A percentile compares a stretch with the other conserved stretches of the same genome.
Conservation (phyloP, 2,113 vertebrate species). For the Sylvia atricapilla region DNA sequence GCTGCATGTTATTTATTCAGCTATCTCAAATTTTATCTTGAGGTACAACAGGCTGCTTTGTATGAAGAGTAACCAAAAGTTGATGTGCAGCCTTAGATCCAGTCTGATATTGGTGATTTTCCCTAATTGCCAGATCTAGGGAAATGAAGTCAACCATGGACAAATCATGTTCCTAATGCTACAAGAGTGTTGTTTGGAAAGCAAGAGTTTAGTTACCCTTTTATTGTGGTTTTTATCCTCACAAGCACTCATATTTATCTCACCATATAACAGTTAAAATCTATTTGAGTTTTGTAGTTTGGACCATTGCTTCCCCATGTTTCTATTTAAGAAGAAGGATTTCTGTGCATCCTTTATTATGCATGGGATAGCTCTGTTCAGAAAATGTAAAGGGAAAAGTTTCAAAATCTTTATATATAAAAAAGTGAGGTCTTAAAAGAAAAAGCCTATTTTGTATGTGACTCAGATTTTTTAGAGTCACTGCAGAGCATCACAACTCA, state of each 20-base stretch:
- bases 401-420: not conserved
- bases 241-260: not conserved
- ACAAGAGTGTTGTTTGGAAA: not conserved
- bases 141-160: not conserved
- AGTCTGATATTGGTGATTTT: not conserved
- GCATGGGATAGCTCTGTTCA: not conserved
- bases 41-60: not conserved
- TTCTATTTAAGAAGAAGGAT: not conserved
- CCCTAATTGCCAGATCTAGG: not conserved
- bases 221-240: not conserved
- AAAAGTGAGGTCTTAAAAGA: not conserved
- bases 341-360: not conserved
- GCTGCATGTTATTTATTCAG: not conserved
- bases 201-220: not conserved
- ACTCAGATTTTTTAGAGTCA: not conserved
- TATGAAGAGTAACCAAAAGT: not conserved
- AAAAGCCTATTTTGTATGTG: fast-evolving
- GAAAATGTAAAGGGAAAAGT: not conserved
- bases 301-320: not conserved
- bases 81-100: not conserved
- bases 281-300: not conserved
- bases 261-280: not conserved
- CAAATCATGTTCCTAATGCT: not conserved
- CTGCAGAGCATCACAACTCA: not conserved
- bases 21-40: not conserved